Base-by-base conservation (phyloP, 2,888 invertebrate species). In the Apeira syringaria region DNA sequence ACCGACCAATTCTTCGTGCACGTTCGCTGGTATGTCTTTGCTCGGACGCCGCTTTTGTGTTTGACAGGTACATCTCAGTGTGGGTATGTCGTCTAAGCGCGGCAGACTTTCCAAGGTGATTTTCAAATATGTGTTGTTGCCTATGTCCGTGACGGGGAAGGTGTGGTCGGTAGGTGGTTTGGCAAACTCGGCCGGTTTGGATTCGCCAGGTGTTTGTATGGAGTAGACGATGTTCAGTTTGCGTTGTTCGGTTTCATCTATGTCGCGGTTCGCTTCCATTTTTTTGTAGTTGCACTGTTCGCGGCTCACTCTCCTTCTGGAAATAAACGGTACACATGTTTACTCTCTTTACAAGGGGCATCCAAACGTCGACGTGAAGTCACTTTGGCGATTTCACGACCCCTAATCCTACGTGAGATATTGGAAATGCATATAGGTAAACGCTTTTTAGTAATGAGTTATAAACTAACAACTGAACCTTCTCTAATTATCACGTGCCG, bases 51-150 rank as follows among this genome's bases (percentile, higher is more conserved):
- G 51, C 60, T 82, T 86, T 15, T 64, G 74, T 57, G 5, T 38
- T 44, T 46, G 45, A 22, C 90, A 90, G 43, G 67, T 56, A 62
- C 90, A 90, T 59, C 74, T 75, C 35, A 94, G 83, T 11, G 84
- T 79, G 4, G 96, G 96, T 59, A 96, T 92, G 28, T 92, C 92
- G 49, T 94, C 93, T 59, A 94, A 91, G 26, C 97, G 90, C 12
- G 97, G 97, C 60, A 96, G 82, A 76, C 93, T 93, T 75, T 93
- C 90, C 38, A 94, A 85, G 17, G 91, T 86, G 34, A 94, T 73
- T 53, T 86, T 93, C 51, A 96, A 82, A 44, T 91, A 91, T 35
- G 91, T 82, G 49, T 92, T 92, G 61, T 92, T 91, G 10, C 94
- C 94, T 27, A 94, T 91, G 51, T 93, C 91, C 0, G 95, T 94